Percentiles rank a stretch among this genome's conserved stretches.
These are phyloP conservation scores for Amazona vittata DNA, from an alignment of 2,113 vertebrate species.

Conservation along the genomic window DNA sequence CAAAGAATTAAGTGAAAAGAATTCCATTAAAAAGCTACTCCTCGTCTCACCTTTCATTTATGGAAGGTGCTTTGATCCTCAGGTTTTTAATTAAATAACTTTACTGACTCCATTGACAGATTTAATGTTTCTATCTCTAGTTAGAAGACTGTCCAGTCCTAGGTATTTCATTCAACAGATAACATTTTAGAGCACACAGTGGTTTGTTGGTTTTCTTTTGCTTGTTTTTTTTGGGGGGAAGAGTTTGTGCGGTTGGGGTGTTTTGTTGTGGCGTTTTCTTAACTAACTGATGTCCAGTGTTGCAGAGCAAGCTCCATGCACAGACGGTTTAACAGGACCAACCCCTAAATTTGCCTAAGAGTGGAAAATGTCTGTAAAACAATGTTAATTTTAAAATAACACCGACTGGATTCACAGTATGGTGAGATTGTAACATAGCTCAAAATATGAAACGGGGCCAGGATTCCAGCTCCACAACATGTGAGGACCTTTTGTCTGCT, in stretches of 20 bases:
- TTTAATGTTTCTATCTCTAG: background rate
- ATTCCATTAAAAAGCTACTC: background rate
- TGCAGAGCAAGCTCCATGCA: background rate
- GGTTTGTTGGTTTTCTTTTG: background rate
- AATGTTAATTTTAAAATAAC: constrained; percentile 32
- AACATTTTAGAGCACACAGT: background rate
- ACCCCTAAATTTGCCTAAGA: background rate
- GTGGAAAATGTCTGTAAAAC: background rate
- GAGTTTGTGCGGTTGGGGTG: background rate
- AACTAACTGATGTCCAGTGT: background rate
- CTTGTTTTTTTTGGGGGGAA: background rate
- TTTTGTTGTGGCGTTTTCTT: background rate
- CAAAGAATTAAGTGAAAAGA: background rate
- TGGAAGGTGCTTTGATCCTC: background rate
- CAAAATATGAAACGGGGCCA: constrained; percentile 1
- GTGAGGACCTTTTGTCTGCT: constrained; percentile 43
- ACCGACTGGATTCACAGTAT: background rate
- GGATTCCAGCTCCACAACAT: constrained; percentile 33
- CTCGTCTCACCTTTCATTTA: background rate
- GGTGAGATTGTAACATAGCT: background rate
- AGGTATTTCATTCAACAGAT: background rate
- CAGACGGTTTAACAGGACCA: background rate
- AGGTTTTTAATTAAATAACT: background rate
- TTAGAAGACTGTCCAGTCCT: background rate
- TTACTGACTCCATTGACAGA: background rate